These are phyloP conservation scores for Tachycineta bicolor DNA, from an alignment of 2,113 vertebrate genomes.

Conservation along the genomic window DNA sequence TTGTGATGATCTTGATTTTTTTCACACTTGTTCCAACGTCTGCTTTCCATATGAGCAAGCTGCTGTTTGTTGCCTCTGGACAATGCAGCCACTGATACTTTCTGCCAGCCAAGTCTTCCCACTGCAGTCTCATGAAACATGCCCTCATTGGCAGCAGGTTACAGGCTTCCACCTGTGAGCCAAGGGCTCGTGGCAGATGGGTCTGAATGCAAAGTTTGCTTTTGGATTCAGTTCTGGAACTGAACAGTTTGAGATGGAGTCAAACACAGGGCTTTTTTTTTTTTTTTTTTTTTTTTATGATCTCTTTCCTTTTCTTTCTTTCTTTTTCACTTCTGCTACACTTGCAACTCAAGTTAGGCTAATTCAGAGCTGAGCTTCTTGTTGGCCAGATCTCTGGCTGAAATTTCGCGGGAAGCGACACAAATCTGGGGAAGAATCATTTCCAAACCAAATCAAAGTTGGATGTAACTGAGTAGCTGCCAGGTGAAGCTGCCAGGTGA, in stretches of 20 bases:
- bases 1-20: background rate
- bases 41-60: background rate
- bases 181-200: background rate
- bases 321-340: background rate
- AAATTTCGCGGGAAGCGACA: background rate
- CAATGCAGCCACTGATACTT: background rate
- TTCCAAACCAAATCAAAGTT: conserved; percentile 6
- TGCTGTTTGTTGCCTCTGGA: background rate
- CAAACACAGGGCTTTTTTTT: background rate
- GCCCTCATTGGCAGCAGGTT: conserved; percentile 9
- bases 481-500: background rate
- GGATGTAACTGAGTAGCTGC: background rate
- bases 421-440: background rate
- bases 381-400: background rate
- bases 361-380: background rate
- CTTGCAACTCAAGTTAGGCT: background rate
- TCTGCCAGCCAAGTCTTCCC: conserved; percentile 1
- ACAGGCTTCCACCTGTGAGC: background rate
- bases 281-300: background rate
- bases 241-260: background rate
- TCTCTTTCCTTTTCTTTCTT: no score
- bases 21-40: background rate
- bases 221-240: conserved; percentile 43
- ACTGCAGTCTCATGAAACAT: background rate
- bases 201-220: background rate